Base-by-base conservation (phyloP, 1,140 invertebrate species). In the Babylonia areolata region DNA sequence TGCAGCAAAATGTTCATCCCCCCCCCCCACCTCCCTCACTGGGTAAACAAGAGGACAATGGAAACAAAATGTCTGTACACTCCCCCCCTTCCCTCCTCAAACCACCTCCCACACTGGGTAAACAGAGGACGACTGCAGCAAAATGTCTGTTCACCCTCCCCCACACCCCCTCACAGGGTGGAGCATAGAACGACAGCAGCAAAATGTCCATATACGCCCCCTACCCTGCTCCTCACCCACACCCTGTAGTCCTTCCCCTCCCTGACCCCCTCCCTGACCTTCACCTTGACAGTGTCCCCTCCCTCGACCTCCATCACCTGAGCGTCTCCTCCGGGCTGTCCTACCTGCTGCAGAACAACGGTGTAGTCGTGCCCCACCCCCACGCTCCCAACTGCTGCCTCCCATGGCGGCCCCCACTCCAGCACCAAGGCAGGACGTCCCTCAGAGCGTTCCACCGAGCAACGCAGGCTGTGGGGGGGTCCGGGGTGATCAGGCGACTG, bases 321-420 rank as follows among this genome's bases (percentile, higher is more conserved):
- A 64, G 35, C 23, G 6, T 37, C 69, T 23, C 77, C 37, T 31
- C 81, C 82, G 31, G 46, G 77, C 5, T 20, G n/a, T n/a, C n/a
- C 51, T 15, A 33, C 84, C 28, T 89, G 81, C 75, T 92, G 89
- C 40, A 92, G 12, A 37, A 90, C 33, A 35, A 93, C 79, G 75
- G 90, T 88, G 89, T 91, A 92, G 17, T 87, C 58, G 9, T 91
- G 84, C 15, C 85, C 40, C 87, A 51, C 84, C 31, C 80, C 31
- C 40, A 88, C 54, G 39, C 88, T 87, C n/a, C n/a, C n/a, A n/a
- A n/a, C n/a, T 12, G 80, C 79, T 3, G 89, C 33, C 69, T 90
- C 91, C 89, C 90, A 90, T 5, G 91, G 90, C n/a, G 71, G 58
- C 31, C 80, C 37, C 90, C 90, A 91, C 3, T 46, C 40, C 20